Evolutionary conservation across 2,797 vertebrate genomes (phyloP).

Genomic region (Aplochiton taeniatus): DNA sequence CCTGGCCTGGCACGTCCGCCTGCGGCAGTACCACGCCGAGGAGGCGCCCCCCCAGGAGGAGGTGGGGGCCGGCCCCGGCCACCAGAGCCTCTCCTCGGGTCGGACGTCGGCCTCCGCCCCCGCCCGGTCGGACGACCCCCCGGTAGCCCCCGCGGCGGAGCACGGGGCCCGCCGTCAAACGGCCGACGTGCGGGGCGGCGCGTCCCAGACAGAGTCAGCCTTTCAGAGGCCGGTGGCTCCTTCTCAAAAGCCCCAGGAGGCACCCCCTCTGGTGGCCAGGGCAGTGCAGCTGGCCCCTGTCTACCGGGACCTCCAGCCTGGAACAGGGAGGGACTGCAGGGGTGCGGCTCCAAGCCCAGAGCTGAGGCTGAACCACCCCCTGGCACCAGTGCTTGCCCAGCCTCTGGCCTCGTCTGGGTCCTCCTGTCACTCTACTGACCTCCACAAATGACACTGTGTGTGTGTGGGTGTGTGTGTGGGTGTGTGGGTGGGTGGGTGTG

Average conservation of each 20-base stretch:
- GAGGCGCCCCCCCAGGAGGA: slow-evolving; percentile 51
- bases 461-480: too few species aligned
- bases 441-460: slow-evolving; percentile 50
- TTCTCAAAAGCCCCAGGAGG: slow-evolving; percentile 55
- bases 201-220: slow-evolving; percentile 63
- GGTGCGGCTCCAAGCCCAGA: slow-evolving; percentile 20
- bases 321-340: too few species aligned
- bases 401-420: slow-evolving; percentile 3
- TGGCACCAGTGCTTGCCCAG: slow-evolving; percentile 31
- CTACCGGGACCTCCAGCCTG: slow-evolving; percentile 30
- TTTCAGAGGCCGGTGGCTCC: slow-evolving; percentile 68
- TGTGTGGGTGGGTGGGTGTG: too few species aligned
- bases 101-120: slow-evolving; percentile 57
- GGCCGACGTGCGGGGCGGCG: slow-evolving; percentile 72
- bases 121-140: slow-evolving; percentile 70
- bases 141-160: slow-evolving; percentile 64
- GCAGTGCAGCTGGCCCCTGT: slow-evolving; percentile 44
- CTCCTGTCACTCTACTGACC: slow-evolving; percentile 23
- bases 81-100: slow-evolving; percentile 66
- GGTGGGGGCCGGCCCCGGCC: slow-evolving; percentile 48
- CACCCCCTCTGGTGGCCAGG: slow-evolving; percentile 57
- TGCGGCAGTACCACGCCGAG: slow-evolving; percentile 86
- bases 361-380: slow-evolving; percentile 21
- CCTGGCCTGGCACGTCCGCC: slow-evolving; percentile 97
- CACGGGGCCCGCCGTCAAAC: slow-evolving; percentile 59